Evolutionary conservation across 2,888 invertebrate genomes (phyloP), one percentile per base, ranked within the genome.

Genomic region (Chrysolina americana): DNA sequence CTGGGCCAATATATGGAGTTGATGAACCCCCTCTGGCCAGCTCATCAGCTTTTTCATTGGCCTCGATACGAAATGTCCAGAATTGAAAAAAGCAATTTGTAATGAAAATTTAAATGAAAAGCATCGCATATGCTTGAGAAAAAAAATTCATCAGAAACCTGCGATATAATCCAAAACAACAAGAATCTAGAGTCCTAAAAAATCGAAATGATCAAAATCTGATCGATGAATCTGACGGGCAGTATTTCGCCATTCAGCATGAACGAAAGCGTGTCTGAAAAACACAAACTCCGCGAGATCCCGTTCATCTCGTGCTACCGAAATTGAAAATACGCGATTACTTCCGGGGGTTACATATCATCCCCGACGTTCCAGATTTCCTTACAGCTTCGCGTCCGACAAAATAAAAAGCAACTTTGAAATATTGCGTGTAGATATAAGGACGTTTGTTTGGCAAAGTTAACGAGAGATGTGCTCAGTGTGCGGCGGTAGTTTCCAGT

Each of bases 391-490:
- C 41, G 65, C 69, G 15, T 53, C 65, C 65, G 65, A 47, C 66
- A 75, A 63, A 75, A 72, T 72, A 75, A 75, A 75, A 71, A 72
- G 65, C 65, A 36, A 56, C 44, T 74, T 70, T 70, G 75, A 75
- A 73, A 73, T 73, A 77, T 77, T 68, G 73, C 76, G 73, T 78
- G 71, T 71, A 68, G 74, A 75, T 70, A 71, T 77, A 75, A 36
- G 70, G 72, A 66, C 73, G 68, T 63, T 65, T 71, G 44, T 71
- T 76, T 73, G 50, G 47, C 65, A 59, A 59, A 76, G 76, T 76
- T 78, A 78, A 79, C 78, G 78, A 80, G 76, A 72, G 68, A 47
- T 65, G 71, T 66, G 68, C 72, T 73, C 75, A 62, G 75, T 76
- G 74, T 76, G 75, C 74, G 75, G 74, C 74, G 65, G 75, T 28